These are phyloP conservation scores for Vollenhovia emeryi DNA, from an alignment of 1,140 invertebrate genomes.

Conservation along the genomic window DNA sequence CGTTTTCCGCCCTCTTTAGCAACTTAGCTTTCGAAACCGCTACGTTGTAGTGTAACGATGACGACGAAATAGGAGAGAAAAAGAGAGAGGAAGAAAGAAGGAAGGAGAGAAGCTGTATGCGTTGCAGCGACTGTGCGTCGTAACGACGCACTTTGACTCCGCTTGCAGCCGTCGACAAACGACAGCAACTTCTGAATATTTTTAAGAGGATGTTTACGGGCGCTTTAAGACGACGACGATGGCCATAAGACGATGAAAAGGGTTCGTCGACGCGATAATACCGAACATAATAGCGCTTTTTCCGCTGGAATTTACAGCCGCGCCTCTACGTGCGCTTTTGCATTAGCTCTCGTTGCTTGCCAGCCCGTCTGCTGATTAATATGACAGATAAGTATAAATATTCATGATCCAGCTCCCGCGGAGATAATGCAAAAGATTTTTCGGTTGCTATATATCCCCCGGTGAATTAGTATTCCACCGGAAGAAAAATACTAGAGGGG, in stretches of 20 bases:
- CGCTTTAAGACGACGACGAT: slow-evolving; percentile 18
- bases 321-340: slow-evolving; percentile 1
- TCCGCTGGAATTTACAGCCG: slow-evolving; percentile 30
- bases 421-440: background rate
- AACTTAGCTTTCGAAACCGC: slow-evolving; percentile 35
- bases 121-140: background rate
- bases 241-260: slow-evolving; percentile 45
- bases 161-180: slow-evolving; percentile 66
- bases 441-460: background rate
- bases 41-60: slow-evolving; percentile 25
- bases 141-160: slow-evolving; percentile 67
- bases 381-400: slow-evolving; percentile 39
- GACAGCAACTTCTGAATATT: slow-evolving; percentile 70
- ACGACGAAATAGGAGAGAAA: background rate
- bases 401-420: background rate
- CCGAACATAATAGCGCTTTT: slow-evolving; percentile 55
- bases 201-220: slow-evolving; percentile 63
- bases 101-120: background rate
- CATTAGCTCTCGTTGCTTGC: slow-evolving; percentile 13
- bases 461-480: background rate
- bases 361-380: slow-evolving; percentile 35
- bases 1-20: slow-evolving; percentile 47
- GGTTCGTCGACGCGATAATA: slow-evolving; percentile 38
- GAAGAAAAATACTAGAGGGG: background rate
- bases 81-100: background rate